These are phyloP conservation scores for Eristalis intricaria DNA, from an alignment of 2,888 invertebrate genomes.

Conservation along the genomic window DNA sequence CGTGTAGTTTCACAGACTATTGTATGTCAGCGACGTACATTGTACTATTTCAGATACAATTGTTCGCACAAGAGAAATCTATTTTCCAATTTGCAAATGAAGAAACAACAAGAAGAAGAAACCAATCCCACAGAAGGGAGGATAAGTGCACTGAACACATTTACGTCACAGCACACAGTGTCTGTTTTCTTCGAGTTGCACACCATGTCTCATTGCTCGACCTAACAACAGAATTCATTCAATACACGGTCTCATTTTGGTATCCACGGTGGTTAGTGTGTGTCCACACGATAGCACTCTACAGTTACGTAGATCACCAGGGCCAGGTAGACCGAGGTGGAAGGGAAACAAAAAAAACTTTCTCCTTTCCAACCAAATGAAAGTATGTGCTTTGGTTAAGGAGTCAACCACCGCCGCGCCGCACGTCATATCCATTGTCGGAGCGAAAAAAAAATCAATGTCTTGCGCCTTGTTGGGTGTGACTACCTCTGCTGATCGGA, in stretches of 20 bases:
- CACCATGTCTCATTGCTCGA: neutral
- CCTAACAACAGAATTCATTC: constrained; percentile 17
- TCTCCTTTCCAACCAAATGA: constrained; percentile 63
- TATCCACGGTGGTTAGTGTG: constrained; percentile 13
- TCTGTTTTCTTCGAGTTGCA: constrained; percentile 1
- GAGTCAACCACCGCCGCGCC: constrained; percentile 14
- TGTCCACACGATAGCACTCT: constrained; percentile 10
- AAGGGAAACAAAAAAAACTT: constrained; percentile 44
- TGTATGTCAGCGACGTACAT: neutral
- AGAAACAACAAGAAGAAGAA: neutral
- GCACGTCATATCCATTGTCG: constrained; percentile 20
- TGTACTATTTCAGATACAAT: neutral
- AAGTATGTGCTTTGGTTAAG: constrained; percentile 49
- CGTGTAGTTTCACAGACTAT: neutral
- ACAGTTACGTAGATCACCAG: neutral
- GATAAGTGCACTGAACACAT: constrained; percentile 25
- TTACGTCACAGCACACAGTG: constrained; percentile 13
- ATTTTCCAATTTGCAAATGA: constrained; percentile 23
- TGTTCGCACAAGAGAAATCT: constrained; percentile 23
- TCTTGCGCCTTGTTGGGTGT: constrained; percentile 31
- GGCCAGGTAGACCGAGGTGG: neutral
- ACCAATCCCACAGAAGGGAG: constrained; percentile 4
- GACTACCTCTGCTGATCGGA: neutral
- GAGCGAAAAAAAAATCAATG: neutral
- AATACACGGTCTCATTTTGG: constrained; percentile 19